phyloP scores from a whole-genome alignment of 1,140 invertebrate genomes.

The Drosophila baimaii region DNA sequence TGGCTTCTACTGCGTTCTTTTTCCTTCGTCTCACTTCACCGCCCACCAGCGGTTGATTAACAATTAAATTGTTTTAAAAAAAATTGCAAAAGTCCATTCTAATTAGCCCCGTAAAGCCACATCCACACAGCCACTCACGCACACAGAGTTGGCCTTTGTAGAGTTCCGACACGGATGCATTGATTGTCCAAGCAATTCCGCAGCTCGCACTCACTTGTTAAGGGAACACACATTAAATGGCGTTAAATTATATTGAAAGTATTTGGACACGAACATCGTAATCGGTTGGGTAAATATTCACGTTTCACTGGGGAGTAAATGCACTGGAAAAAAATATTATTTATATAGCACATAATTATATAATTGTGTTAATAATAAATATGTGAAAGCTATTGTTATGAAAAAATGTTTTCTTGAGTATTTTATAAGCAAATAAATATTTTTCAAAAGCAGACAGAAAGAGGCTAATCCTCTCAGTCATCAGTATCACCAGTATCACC shows the following conservation, averaged over 20 bases:
- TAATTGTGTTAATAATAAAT: too few species aligned
- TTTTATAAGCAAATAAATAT: too few species aligned
- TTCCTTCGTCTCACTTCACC: neutral
- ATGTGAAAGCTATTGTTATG: neutral
- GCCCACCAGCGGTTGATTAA: neutral
- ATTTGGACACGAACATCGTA: conserved; percentile 44
- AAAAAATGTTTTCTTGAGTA: neutral
- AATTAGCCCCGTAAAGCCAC: conserved; percentile 17
- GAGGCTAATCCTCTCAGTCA: too few species aligned
- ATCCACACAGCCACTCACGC: conserved; percentile 6
- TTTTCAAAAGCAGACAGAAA: too few species aligned
- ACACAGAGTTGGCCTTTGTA: conserved; percentile 26
- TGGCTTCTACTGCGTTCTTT: neutral
- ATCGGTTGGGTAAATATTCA: conserved; percentile 49
- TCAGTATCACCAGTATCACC: too few species aligned
- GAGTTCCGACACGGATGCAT: conserved; percentile 22
- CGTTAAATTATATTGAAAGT: conserved; percentile 49
- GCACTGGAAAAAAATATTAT: neutral
- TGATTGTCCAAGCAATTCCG: conserved; percentile 36
- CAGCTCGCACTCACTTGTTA: conserved; percentile 40
- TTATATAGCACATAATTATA: too few species aligned
- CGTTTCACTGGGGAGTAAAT: conserved; percentile 3
- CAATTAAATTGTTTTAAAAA: conserved; percentile 10
- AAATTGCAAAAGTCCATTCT: conserved; percentile 6
- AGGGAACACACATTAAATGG: conserved; percentile 37